Conservation (phyloP, 2,888 invertebrate genomes). For the Elysia crispata region DNA sequence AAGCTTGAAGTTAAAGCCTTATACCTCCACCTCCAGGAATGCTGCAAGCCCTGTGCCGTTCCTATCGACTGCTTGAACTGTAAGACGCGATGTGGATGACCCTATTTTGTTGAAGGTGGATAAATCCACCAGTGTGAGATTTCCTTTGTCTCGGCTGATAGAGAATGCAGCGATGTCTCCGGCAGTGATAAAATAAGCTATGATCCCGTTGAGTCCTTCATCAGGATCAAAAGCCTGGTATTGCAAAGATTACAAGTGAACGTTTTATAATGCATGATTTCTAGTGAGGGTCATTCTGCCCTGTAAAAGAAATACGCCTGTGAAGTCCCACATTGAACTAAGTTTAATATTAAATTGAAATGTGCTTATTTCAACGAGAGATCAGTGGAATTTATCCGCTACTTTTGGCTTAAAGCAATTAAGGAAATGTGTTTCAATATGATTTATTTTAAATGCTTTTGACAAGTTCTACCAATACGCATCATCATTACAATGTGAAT, state of each 20-base stretch:
- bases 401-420: too few species aligned
- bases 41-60: conserved; percentile 39
- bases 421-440: too few species aligned
- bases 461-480: too few species aligned
- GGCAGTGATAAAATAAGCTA: conserved; percentile 48
- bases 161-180: conserved; percentile 46
- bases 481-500: too few species aligned
- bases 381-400: too few species aligned
- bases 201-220: conserved; percentile 50
- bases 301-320: too few species aligned
- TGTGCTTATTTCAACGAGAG: too few species aligned
- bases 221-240: conserved; percentile 56
- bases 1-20: too few species aligned
- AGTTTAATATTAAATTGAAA: too few species aligned
- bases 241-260: not conserved
- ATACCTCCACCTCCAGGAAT: conserved; percentile 15
- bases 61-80: conserved; percentile 50
- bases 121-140: conserved; percentile 41
- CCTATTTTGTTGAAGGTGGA: conserved; percentile 29
- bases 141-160: conserved; percentile 38
- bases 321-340: too few species aligned
- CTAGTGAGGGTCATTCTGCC: too few species aligned
- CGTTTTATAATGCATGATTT: not conserved
- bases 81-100: conserved; percentile 28
- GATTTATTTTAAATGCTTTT: too few species aligned